Percentiles rank a stretch among this genome's conserved stretches.
phyloP scores from a whole-genome alignment of 2,797 vertebrate species.

The Chrysolophus pictus region DNA sequence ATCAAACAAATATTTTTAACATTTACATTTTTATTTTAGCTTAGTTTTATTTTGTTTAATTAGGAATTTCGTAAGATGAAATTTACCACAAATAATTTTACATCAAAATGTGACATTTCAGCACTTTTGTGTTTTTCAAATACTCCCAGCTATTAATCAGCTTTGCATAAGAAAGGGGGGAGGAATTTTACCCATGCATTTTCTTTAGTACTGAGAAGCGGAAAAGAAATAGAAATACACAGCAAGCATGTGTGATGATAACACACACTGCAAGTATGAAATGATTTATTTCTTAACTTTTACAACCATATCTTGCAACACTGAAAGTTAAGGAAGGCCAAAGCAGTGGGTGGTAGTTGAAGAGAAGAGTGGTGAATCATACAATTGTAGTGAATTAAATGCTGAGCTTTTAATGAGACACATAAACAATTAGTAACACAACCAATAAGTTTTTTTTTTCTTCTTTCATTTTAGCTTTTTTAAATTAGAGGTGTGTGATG shows the following conservation, averaged over 20 bases:
- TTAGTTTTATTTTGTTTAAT: background rate
- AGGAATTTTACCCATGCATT: background rate
- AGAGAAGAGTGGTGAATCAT: background rate
- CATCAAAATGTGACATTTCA: background rate
- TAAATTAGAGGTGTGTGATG: constrained; percentile 9
- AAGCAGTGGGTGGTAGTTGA: background rate
- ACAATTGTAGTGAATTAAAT: background rate
- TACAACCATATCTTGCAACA: background rate
- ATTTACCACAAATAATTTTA: background rate
- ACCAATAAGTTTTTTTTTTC: background rate
- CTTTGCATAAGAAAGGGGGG: background rate
- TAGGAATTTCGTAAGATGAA: background rate
- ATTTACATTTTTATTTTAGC: background rate
- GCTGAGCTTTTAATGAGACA: background rate
- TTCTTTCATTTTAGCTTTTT: background rate
- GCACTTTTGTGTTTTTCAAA: background rate
- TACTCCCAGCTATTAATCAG: background rate
- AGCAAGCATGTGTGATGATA: background rate
- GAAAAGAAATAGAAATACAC: background rate
- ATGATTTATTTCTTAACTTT: background rate
- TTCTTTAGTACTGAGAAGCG: background rate
- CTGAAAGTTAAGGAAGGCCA: background rate
- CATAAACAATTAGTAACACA: constrained; percentile 28
- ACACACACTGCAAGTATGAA: background rate
- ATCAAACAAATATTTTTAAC: background rate